Base-by-base conservation (phyloP, 2,797 vertebrate species). In the Danio albolineatus region DNA sequence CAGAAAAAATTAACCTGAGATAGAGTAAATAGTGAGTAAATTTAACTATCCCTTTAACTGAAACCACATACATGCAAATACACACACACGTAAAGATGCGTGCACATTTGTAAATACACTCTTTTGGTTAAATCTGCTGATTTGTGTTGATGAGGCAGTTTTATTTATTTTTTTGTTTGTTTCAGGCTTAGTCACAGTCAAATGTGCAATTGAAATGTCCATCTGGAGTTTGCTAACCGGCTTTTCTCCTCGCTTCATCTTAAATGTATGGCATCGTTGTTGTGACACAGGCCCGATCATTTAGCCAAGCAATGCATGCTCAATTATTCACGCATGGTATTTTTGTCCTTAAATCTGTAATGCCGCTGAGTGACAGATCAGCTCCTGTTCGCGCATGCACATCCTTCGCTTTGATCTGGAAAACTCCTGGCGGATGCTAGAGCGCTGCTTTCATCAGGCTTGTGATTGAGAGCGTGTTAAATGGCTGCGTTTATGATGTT, bases 251-350 rank as follows among this genome's bases (percentile, higher is more conserved):
- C 10, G 54, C 54, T 60, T 36, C 13, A 36, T 46, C 41, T 59
- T 41, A 46, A 59, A 59, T 46, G 46, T 41, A 48, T 48, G 56
- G 19, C 71, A 60, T 21, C n/a, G 21, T 60, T 69, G 44, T 69
- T 59, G 43, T 73, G 71, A 60, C 21, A 59, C 17, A 48, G 54
- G 17, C 43, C 71, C 36, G 41, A 73, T 57, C 71, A 73, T 46
- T 73, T 73, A 57, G 39, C 19, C 69, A 19, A 10, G n/a, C 71
- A 36, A 59, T 60, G 56, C 41, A 36, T 46, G 43, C 41, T 56
- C n/a, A n/a, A 60, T 60, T 48, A 60, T 59, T 73, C 21, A 28
- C 36, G 21, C 43, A 7, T 59, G 54, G 59, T 73, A 46, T 48
- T 73, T 36, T 60, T 14, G 46, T 60, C 56, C 56, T 60, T 46